phyloP scores from a whole-genome alignment of 2,113 vertebrate species.

The Hippocampus guttulatus region DNA sequence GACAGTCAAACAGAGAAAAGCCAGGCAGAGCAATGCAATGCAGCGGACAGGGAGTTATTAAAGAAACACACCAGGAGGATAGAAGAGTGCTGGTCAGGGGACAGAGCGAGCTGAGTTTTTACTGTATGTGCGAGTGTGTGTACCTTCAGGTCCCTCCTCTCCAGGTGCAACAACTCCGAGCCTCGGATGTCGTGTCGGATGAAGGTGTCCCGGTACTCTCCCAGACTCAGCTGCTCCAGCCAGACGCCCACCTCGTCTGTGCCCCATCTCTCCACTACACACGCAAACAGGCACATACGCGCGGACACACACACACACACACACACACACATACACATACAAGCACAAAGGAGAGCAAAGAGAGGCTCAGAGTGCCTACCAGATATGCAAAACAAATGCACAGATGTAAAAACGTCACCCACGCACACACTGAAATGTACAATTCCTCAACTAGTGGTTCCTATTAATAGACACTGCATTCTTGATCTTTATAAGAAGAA shows the following conservation, averaged over 20 bases:
- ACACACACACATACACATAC: constrained; percentile 35
- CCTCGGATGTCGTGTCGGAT: constrained; percentile 97
- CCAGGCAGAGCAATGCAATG: constrained; percentile 71
- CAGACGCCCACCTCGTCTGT: constrained; percentile 99
- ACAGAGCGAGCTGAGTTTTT: constrained; percentile 9
- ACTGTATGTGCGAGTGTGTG: constrained; percentile 50
- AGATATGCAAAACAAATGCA: constrained; percentile 10
- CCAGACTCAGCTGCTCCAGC: constrained; percentile 99
- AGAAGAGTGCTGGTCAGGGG: constrained; percentile 67
- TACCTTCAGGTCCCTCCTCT: constrained; percentile 99
- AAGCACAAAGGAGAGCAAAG: constrained; percentile 56
- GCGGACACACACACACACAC: constrained; percentile 70
- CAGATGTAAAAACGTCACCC: constrained; percentile 3
- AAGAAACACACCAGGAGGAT: constrained; percentile 40
- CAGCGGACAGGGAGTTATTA: constrained; percentile 50
- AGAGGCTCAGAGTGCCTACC: constrained; percentile 56
- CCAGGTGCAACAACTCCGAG: constrained; percentile 98
- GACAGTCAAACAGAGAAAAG: constrained; percentile 47
- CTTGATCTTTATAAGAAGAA: no score
- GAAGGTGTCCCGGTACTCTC: constrained; percentile 99
- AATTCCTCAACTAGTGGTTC: neutral
- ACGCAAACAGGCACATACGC: constrained; percentile 81
- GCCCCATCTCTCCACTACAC: constrained; percentile 99
- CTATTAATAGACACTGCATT: neutral
- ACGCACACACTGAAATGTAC: neutral